These are phyloP conservation scores for Oxyruncus cristatus DNA, from an alignment of 2,113 vertebrate species.

Conservation along the genomic window DNA sequence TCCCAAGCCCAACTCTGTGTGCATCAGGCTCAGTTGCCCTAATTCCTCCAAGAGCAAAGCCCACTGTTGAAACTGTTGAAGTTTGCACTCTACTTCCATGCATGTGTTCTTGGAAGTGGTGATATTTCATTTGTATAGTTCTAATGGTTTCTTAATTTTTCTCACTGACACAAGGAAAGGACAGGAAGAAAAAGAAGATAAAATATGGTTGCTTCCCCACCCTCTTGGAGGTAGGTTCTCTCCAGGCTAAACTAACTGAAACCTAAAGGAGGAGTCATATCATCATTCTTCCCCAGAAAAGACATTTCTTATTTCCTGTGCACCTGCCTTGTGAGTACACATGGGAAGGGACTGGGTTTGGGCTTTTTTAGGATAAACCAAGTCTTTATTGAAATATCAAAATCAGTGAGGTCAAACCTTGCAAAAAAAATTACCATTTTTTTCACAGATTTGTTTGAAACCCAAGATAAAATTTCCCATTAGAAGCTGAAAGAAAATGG, in stretches of 20 bases:
- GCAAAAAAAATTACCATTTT: background rate
- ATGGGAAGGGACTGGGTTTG: background rate
- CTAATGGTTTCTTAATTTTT: background rate
- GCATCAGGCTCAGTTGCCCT: background rate
- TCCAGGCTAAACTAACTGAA: background rate
- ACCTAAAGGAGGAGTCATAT: background rate
- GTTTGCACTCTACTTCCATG: background rate
- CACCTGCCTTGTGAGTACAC: background rate
- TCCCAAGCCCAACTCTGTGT: background rate
- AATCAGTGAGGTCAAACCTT: background rate
- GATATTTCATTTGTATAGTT: slow-evolving; percentile 36
- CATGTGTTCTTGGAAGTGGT: background rate
- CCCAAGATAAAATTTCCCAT: background rate
- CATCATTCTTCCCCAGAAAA: background rate
- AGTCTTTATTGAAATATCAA: background rate
- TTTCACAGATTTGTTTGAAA: background rate
- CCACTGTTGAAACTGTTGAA: background rate
- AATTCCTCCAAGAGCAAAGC: background rate
- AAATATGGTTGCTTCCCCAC: background rate
- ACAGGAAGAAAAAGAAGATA: background rate
- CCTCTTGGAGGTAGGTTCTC: background rate
- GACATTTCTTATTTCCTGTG: background rate
- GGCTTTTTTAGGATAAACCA: background rate
- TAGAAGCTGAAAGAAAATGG: background rate
- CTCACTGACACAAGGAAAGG: background rate